These are phyloP conservation scores for Gastrophryne carolinensis DNA, from an alignment of 2,797 vertebrate genomes.

Conservation along the genomic window DNA sequence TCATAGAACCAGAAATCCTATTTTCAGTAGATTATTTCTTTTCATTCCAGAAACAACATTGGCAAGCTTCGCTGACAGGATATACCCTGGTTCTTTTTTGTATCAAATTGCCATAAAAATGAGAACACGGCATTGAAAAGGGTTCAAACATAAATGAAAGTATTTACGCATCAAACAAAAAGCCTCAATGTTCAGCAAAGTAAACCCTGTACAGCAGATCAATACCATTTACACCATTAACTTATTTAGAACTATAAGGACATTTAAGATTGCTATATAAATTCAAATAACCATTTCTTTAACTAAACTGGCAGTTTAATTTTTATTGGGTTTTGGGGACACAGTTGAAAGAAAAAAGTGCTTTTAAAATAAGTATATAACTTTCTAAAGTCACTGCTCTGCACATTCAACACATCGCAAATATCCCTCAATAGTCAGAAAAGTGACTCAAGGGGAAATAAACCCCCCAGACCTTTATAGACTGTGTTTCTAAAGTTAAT, in stretches of 20 bases:
- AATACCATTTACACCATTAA: constrained; percentile 67
- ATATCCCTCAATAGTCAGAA: constrained; percentile 11
- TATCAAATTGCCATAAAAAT: constrained; percentile 52
- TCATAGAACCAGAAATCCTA: constrained; percentile 30
- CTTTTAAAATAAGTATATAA: constrained; percentile 59
- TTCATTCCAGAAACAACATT: constrained; percentile 54
- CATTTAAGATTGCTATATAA: constrained; percentile 68
- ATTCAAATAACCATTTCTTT: constrained; percentile 57
- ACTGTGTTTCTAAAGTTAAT: constrained; percentile 54
- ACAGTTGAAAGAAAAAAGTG: constrained; percentile 19
- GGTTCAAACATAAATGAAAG: constrained; percentile 62
- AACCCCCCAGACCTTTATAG: constrained; percentile 47
- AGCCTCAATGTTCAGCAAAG: constrained; percentile 56
- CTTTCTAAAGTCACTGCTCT: constrained; percentile 52
- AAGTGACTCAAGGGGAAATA: constrained; percentile 33
- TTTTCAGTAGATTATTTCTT: constrained; percentile 39
- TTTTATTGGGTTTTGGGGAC: constrained; percentile 6
- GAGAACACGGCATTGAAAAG: constrained; percentile 53
- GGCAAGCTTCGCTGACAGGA: constrained; percentile 45
- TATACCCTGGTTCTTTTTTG: constrained; percentile 31
- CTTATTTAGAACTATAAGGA: constrained; percentile 60
- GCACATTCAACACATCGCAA: constrained; percentile 47
- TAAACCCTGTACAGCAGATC: constrained; percentile 64
- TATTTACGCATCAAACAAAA: constrained; percentile 67
- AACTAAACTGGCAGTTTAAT: constrained; percentile 14